These are phyloP conservation scores for Parambassis ranga DNA, from an alignment of 2,797 vertebrate species.

Conservation along the genomic window DNA sequence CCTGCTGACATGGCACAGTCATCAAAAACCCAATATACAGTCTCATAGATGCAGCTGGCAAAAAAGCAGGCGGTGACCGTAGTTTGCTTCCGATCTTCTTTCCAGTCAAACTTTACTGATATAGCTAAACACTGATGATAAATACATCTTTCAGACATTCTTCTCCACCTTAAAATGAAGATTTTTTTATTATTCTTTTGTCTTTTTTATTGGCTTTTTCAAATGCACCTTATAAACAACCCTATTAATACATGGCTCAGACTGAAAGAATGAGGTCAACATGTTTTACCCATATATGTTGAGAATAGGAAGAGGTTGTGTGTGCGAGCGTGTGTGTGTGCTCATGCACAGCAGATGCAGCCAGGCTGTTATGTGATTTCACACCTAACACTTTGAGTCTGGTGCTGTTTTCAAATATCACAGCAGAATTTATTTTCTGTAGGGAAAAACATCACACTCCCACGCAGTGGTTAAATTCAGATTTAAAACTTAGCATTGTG, in stretches of 20 bases:
- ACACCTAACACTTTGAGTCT: conserved; percentile 11
- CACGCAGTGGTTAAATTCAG: conserved; percentile 12
- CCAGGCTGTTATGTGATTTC: conserved; percentile 46
- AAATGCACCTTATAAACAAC: conserved; percentile 36
- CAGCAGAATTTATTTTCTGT: conserved; percentile 26
- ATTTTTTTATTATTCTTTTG: neutral
- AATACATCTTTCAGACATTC: neutral
- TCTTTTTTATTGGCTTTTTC: conserved; percentile 28
- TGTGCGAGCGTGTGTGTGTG: conserved; percentile 15
- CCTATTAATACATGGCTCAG: conserved; percentile 44
- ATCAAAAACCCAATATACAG: neutral
- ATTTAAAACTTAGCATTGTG: neutral
- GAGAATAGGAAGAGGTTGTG: conserved; percentile 31
- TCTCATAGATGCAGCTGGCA: neutral
- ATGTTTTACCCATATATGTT: conserved; percentile 47
- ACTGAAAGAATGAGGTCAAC: conserved; percentile 76
- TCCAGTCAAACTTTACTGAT: too few species aligned
- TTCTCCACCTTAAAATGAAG: neutral
- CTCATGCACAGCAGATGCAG: conserved; percentile 46
- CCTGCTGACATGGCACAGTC: neutral
- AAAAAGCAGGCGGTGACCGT: too few species aligned
- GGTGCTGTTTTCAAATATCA: conserved; percentile 23
- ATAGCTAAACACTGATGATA: conserved; percentile 12
- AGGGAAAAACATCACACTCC: conserved; percentile 17
- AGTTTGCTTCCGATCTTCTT: too few species aligned